Evolutionary conservation across 2,888 invertebrate genomes (phyloP), one percentile per base, ranked within the genome.

Genomic region (Lasioglossum malachurum): DNA sequence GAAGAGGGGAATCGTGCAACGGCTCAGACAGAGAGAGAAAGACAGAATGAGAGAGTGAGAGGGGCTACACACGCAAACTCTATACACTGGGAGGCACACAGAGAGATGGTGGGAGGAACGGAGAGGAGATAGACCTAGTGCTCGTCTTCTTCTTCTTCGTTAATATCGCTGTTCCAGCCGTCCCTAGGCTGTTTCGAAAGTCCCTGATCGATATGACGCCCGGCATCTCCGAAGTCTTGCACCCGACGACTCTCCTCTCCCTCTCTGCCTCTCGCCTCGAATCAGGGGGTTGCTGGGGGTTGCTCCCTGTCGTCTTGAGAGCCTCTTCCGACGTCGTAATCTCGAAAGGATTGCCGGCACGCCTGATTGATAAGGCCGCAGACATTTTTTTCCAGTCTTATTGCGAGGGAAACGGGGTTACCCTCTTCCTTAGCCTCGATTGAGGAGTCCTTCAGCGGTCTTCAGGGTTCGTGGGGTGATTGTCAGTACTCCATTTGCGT

Each of bases 141-240:
- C 87, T 90, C 83, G 84, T 84, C 87, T 88, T 90, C 89, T 91
- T 90, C 90, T 91, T 90, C 88, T 67, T 67, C 67, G 83, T 86
- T 87, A 88, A 82, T 87, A 91, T 86, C 84, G 84, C 79, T 67
- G 35, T 87, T 86, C 60, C 86, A 84, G 78, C 82, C 82, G 84
- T 85, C 80, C 75, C 75, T 82, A 88, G 88, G 79, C 78, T 16
- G 82, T 90, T 84, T 79, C 80, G 77, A 87, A 85, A 85, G 84
- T 78, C 80, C 77, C 87, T 89, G 90, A 90, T 90, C 90, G 90
- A 90, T 90, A 91, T 83, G 86, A 91, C 88, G 87, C 53, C 53
- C 81, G 78, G 60, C 79, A 85, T 89, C 83, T 87, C 76, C n/a
- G 72, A 67, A 73, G 78, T 73, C 81, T 83, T 74, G 44, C 8